Evolutionary conservation across 2,797 vertebrate genomes (phyloP).

Genomic region (Lacerta viridis): DNA sequence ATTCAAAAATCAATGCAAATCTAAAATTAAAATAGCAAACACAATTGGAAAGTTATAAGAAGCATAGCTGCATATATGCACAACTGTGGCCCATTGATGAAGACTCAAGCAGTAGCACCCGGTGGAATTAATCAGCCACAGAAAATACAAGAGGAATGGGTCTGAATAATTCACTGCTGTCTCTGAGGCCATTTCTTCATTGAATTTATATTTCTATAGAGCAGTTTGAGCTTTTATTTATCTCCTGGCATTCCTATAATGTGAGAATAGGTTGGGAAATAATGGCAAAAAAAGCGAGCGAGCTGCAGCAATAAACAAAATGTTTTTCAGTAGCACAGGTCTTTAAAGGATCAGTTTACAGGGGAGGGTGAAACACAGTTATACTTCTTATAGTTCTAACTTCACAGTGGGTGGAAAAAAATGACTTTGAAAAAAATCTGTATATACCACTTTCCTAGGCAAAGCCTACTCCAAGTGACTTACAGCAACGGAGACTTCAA

Average conservation of each 20-base stretch:
- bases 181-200: constrained; percentile 30
- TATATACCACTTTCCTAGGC: too few species aligned
- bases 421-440: too few species aligned
- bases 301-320: constrained; percentile 31
- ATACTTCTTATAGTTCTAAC: neutral
- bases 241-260: neutral
- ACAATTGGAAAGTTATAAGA: neutral
- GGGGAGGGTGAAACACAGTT: neutral
- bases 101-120: constrained; percentile 22
- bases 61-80: neutral
- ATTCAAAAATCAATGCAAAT: neutral
- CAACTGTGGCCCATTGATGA: constrained; percentile 1
- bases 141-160: constrained; percentile 22
- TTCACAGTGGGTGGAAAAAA: neutral
- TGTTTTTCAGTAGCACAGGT: neutral
- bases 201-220: constrained; percentile 7
- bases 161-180: constrained; percentile 34
- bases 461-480: too few species aligned
- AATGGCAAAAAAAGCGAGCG: constrained; percentile 8
- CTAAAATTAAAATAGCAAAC: neutral
- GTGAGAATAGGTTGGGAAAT: constrained; percentile 18
- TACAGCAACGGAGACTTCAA: too few species aligned
- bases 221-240: constrained; percentile 37
- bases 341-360: neutral
- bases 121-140: constrained; percentile 40